Conservation (phyloP, 2,113 vertebrate species). For the Ahaetulla prasina region DNA sequence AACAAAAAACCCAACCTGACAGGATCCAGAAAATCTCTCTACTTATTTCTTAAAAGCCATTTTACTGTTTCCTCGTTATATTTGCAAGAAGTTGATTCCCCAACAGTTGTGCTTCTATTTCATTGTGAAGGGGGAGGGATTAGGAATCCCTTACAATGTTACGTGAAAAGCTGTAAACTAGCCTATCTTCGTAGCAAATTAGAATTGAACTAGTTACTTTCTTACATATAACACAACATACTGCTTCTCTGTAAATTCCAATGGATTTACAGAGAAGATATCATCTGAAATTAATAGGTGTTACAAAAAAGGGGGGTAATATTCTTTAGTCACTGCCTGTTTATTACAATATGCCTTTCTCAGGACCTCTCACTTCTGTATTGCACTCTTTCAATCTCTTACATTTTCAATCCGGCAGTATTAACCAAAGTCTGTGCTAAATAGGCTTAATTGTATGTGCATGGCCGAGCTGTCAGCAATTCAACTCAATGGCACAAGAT, state of each 20-base stretch:
- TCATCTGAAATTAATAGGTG: neutral
- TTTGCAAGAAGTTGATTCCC: conserved; percentile 58
- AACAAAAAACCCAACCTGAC: conserved; percentile 68
- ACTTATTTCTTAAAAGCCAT: conserved; percentile 43
- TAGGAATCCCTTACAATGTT: conserved; percentile 57
- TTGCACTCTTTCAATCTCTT: neutral
- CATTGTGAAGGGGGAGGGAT: neutral
- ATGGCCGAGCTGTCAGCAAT: conserved; percentile 39
- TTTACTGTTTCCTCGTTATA: conserved; percentile 42
- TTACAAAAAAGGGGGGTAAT: neutral
- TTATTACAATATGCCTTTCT: neutral
- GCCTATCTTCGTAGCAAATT: conserved; percentile 56
- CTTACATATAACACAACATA: conserved; percentile 58
- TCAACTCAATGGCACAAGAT: conserved; percentile 52
- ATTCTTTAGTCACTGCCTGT: neutral
- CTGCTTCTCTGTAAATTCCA: conserved; percentile 49
- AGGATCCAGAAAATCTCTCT: conserved; percentile 68
- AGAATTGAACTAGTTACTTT: conserved; percentile 55
- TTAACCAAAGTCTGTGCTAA: conserved; percentile 25
- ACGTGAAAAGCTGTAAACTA: conserved; percentile 46
- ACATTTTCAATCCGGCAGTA: conserved; percentile 5
- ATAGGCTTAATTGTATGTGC: conserved; percentile 14
- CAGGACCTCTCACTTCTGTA: neutral
- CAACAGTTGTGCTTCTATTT: conserved; percentile 60
- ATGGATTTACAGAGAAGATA: conserved; percentile 37